Conservation (phyloP, 53 echinoderm and acorn worm genomes). For the Luidia sarsii region DNA sequence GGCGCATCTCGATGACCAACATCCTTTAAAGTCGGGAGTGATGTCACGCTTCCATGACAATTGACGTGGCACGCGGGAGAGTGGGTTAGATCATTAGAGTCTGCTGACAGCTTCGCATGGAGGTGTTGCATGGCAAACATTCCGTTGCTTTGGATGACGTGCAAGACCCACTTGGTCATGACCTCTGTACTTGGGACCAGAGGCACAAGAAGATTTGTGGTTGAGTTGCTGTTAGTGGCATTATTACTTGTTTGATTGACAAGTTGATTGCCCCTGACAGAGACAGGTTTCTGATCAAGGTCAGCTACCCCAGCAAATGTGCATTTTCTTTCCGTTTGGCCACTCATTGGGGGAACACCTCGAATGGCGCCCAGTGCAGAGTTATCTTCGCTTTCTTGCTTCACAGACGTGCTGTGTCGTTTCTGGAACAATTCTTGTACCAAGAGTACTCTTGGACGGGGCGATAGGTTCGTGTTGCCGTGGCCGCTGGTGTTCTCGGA, state of each 20-base stretch:
- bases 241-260: not conserved
- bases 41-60: not conserved
- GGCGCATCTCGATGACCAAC: not conserved
- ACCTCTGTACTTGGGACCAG: not conserved
- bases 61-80: not conserved
- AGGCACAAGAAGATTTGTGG: not conserved
- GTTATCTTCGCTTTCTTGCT: not conserved
- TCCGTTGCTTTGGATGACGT: constrained; percentile 22
- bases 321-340: not conserved
- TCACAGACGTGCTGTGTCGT: not conserved
- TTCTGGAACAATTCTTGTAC: not conserved
- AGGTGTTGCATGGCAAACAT: constrained; percentile 7
- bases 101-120: not conserved
- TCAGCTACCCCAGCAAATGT: not conserved
- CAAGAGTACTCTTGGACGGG: not conserved
- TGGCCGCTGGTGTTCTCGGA: too few species aligned
- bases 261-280: not conserved
- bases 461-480: too few species aligned
- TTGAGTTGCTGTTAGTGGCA: not conserved
- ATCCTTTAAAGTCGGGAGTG: not conserved
- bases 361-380: not conserved
- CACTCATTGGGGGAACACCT: not conserved
- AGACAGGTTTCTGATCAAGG: not conserved
- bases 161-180: constrained; percentile 23
- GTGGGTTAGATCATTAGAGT: not conserved